Evolutionary conservation across 2,113 vertebrate genomes (phyloP).

Genomic region (Acrocephalus kingi): DNA sequence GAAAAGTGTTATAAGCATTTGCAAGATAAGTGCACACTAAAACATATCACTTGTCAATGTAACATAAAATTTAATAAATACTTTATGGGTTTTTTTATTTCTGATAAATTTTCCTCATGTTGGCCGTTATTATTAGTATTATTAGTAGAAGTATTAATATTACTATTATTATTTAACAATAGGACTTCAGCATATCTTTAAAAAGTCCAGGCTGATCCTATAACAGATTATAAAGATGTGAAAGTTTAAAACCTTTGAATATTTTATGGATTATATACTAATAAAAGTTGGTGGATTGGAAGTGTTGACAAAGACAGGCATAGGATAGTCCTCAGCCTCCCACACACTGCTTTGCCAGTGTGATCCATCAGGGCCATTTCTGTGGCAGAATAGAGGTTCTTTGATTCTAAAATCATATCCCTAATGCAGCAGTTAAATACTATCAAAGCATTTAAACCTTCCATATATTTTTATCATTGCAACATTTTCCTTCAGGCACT

Average conservation of each 20-base stretch:
- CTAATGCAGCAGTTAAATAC: background rate
- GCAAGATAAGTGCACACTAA: background rate
- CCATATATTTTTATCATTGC: background rate
- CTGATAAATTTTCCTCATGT: background rate
- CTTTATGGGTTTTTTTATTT: background rate
- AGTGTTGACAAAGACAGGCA: background rate
- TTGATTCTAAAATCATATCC: background rate
- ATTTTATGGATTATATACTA: background rate
- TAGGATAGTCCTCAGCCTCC: background rate
- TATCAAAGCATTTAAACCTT: background rate
- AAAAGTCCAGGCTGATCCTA: background rate
- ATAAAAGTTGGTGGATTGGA: background rate
- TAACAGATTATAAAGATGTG: background rate
- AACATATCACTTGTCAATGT: background rate
- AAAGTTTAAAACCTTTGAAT: background rate
- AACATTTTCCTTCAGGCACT: background rate
- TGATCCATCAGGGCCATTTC: background rate
- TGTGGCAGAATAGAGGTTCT: background rate
- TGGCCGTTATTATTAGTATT: background rate
- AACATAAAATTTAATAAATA: background rate
- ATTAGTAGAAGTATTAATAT: background rate
- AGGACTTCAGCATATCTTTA: background rate
- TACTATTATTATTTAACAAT: background rate
- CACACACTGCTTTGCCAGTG: fast-evolving
- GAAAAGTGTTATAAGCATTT: background rate